phyloP scores from a whole-genome alignment of 2,888 invertebrate species.

The Danaus chrysippus region DNA sequence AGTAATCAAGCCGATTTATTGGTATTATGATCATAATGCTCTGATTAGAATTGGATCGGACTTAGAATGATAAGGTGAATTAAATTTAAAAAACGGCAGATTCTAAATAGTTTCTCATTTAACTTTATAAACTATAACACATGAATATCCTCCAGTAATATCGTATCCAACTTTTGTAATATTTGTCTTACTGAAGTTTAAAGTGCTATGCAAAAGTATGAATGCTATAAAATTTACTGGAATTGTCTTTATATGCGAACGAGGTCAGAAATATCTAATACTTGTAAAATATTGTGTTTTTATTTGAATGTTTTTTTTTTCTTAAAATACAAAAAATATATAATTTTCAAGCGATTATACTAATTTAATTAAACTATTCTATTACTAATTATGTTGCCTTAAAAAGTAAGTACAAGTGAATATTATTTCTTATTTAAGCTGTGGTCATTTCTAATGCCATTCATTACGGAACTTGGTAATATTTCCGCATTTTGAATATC shows the following conservation, averaged over 20 bases:
- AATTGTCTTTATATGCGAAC: neutral
- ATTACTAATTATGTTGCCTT: too few relatives aligned
- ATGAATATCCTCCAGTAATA: neutral
- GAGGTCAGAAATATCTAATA: neutral
- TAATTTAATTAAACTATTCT: too few relatives aligned
- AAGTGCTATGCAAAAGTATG: slow-evolving; percentile 2
- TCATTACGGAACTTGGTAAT: too few relatives aligned
- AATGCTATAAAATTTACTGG: neutral
- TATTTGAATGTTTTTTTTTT: neutral
- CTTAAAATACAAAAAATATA: too few relatives aligned
- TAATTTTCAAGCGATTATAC: too few relatives aligned
- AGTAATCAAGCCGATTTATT: too few relatives aligned
- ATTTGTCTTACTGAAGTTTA: slow-evolving; percentile 5
- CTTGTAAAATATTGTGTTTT: neutral
- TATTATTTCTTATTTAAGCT: too few relatives aligned
- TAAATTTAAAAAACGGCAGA: neutral
- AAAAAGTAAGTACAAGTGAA: too few relatives aligned
- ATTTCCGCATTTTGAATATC: too few relatives aligned
- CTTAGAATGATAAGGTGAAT: neutral
- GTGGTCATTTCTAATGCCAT: too few relatives aligned
- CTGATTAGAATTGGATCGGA: too few relatives aligned
- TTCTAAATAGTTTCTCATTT: neutral
- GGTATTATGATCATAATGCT: too few relatives aligned
- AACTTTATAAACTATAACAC: slow-evolving; percentile 1
- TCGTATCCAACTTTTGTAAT: slow-evolving; percentile 1